Evolutionary conservation across 2,888 invertebrate genomes (phyloP).

Genomic region (Caenorhabditis auriculariae): DNA sequence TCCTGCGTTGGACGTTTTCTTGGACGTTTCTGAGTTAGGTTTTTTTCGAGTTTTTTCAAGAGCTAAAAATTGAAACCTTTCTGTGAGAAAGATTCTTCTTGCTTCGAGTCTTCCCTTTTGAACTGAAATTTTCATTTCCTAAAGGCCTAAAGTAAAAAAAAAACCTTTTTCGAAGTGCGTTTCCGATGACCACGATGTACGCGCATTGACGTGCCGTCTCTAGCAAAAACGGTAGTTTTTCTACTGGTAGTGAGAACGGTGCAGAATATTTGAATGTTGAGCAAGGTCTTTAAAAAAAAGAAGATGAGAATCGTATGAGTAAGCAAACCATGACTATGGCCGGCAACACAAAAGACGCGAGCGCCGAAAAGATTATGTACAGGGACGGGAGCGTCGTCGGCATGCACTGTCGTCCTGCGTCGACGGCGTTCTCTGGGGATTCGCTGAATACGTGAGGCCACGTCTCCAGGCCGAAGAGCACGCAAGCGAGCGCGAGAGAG

Average conservation of each 20-base stretch:
- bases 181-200: conserved; percentile 39
- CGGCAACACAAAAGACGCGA: conserved; percentile 59
- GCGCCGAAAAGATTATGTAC: conserved; percentile 60
- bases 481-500: conserved; percentile 91
- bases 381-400: conserved; percentile 49
- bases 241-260: conserved; percentile 50
- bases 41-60: too few species aligned
- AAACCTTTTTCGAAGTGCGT: background rate
- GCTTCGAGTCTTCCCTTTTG: too few species aligned
- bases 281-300: conserved; percentile 32
- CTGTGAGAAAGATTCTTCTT: too few species aligned
- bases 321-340: conserved; percentile 53
- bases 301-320: background rate
- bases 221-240: conserved; percentile 33
- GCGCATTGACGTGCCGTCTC: conserved; percentile 40
- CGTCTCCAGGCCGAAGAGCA: conserved; percentile 75
- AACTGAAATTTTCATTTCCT: too few species aligned
- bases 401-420: too few species aligned
- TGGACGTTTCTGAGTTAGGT: too few species aligned
- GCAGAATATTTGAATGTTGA: conserved; percentile 57
- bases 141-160: too few species aligned
- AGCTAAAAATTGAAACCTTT: too few species aligned
- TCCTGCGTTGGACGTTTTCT: background rate
- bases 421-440: too few species aligned
- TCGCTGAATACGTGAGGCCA: too few species aligned